phyloP scores from a whole-genome alignment of 2,113 vertebrate species.

The Urocolius indicus region DNA sequence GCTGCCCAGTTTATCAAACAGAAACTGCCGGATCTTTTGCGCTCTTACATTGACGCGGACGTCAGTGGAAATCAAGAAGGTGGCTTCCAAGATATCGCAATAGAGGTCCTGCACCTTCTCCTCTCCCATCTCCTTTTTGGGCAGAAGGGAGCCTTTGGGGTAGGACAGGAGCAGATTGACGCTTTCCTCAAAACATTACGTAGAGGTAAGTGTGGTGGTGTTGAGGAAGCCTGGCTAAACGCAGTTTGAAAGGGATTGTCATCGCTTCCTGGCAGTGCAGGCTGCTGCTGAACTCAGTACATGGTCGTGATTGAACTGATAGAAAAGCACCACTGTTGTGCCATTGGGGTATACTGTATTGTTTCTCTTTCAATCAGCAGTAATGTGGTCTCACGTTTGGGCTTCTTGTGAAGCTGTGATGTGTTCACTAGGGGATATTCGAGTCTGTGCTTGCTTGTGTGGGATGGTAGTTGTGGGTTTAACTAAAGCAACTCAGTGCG shows the following conservation, averaged over 20 bases:
- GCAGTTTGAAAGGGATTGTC: background rate
- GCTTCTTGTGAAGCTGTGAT: background rate
- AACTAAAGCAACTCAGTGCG: background rate
- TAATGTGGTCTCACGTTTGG: background rate
- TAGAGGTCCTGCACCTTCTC: conserved; percentile 99
- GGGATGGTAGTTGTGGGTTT: background rate
- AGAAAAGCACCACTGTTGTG: background rate
- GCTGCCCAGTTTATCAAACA: conserved; percentile 98
- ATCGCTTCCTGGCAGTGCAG: background rate
- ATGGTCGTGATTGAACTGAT: background rate
- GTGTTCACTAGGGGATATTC: background rate
- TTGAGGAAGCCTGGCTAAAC: background rate
- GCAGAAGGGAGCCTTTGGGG: conserved; percentile 98
- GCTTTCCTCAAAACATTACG: conserved; percentile 98
- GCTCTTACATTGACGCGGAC: conserved; percentile 98
- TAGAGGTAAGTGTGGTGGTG: conserved; percentile 84
- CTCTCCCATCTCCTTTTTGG: conserved; percentile 99
- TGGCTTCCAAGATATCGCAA: conserved; percentile 99
- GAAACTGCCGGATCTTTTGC: conserved; percentile 97
- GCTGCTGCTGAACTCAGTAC: background rate
- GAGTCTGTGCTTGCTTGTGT: background rate
- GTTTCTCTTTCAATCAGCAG: background rate
- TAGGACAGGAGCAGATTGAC: conserved; percentile 98
- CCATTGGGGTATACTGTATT: background rate
- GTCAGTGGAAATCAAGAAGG: conserved; percentile 99